Conservation (phyloP, 2,888 invertebrate species). For the Erpobdella octoculata region DNA sequence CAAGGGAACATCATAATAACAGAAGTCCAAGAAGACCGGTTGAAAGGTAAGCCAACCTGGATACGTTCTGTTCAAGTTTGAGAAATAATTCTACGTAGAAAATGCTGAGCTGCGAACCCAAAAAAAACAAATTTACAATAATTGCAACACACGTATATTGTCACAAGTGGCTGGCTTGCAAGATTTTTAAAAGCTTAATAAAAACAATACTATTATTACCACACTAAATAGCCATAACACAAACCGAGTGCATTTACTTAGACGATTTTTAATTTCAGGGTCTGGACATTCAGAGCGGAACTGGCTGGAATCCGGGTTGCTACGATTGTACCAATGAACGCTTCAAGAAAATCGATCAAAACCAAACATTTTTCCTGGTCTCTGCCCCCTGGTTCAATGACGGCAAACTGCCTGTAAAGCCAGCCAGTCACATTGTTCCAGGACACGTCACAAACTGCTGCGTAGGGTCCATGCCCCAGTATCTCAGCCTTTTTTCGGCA, state of each 20-base stretch:
- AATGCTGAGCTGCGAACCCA: too few relatives aligned
- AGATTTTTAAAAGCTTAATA: too few relatives aligned
- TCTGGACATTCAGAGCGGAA: background rate
- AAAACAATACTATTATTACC: background rate
- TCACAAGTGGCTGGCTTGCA: too few relatives aligned
- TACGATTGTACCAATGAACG: background rate
- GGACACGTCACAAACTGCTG: background rate
- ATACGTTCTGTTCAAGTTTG: too few relatives aligned
- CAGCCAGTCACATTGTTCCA: conserved; percentile 15
- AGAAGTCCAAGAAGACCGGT: too few relatives aligned
- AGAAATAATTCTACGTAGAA: too few relatives aligned
- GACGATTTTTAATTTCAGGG: background rate
- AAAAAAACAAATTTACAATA: too few relatives aligned
- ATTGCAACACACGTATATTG: too few relatives aligned
- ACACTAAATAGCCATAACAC: too few relatives aligned
- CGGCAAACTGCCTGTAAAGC: conserved; percentile 18
- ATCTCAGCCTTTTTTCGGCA: background rate
- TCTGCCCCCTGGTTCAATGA: conserved; percentile 23
- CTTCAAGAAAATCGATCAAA: background rate
- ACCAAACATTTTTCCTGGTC: conserved; percentile 6
- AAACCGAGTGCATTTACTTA: too few relatives aligned
- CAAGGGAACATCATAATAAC: too few relatives aligned
- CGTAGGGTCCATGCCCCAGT: background rate
- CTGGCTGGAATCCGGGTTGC: background rate
- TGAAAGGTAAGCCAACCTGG: too few relatives aligned